Conservation (phyloP, 2,113 vertebrate species). For the Eudyptes chrysolophus region DNA sequence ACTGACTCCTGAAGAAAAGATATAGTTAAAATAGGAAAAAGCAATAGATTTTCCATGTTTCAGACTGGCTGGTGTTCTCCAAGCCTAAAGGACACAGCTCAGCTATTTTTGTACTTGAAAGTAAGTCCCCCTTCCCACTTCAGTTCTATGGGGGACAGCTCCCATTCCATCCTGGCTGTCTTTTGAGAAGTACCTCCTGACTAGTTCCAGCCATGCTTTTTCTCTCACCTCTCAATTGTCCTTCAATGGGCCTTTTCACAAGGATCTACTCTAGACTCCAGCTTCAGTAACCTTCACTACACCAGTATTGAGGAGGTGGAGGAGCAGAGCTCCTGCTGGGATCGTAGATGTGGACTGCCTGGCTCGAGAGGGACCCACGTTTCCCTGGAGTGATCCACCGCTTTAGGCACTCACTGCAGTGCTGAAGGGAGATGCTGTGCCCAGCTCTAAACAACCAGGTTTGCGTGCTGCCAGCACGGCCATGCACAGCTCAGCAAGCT, state of each 20-base stretch:
- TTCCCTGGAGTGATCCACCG: neutral
- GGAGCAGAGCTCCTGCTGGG: neutral
- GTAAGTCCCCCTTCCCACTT: neutral
- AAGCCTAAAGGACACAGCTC: neutral
- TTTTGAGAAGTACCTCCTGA: neutral
- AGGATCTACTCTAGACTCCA: neutral
- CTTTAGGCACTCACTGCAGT: neutral
- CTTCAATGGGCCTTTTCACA: neutral
- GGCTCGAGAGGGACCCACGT: fast-evolving
- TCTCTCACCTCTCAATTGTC: neutral
- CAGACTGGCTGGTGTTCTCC: neutral
- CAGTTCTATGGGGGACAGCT: neutral
- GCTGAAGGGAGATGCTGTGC: neutral
- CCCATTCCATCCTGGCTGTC: neutral
- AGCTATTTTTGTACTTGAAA: neutral
- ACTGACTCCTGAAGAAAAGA: neutral
- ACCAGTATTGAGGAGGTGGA: fast-evolving
- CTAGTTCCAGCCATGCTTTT: neutral
- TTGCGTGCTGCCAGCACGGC: neutral
- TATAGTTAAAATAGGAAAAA: slow-evolving; percentile 14
- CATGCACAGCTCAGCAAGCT: neutral
- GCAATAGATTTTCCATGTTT: neutral
- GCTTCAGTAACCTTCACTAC: neutral
- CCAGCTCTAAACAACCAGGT: neutral
- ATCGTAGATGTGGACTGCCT: neutral